A percentile compares a stretch with the other conserved stretches of the same genome.
phyloP scores from a whole-genome alignment of 2,113 vertebrate genomes.

The Chitala chitala region DNA sequence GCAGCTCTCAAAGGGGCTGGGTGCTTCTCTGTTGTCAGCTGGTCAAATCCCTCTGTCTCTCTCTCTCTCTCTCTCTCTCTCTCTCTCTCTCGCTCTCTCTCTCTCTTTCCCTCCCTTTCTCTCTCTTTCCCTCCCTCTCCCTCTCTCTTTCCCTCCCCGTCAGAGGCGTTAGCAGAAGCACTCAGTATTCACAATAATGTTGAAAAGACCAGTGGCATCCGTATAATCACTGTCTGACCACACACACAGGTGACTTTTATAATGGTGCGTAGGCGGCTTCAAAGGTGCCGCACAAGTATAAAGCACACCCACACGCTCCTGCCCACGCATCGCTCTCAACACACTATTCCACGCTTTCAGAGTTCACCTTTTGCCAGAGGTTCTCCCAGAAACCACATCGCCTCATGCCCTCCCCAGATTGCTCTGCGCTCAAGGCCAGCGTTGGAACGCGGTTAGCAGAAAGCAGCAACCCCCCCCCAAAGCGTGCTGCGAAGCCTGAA shows the following conservation, averaged over 20 bases:
- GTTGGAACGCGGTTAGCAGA: slow-evolving; percentile 1
- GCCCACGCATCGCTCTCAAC: neutral
- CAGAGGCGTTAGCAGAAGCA: neutral
- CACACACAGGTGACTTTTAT: slow-evolving; percentile 18
- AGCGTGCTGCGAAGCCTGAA: too few species aligned
- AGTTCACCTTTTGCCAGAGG: neutral
- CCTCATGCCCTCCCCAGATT: neutral
- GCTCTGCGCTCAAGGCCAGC: neutral
- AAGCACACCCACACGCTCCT: neutral
- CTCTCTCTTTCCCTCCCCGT: neutral
- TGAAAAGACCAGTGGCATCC: neutral
- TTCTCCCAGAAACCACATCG: neutral
- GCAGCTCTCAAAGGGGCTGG: slow-evolving; percentile 27
- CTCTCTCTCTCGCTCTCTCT: slow-evolving; percentile 15
- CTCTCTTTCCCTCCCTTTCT: slow-evolving; percentile 20
- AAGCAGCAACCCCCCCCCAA: too few species aligned
- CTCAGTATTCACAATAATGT: slow-evolving; percentile 1
- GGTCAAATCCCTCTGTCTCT: slow-evolving; percentile 26
- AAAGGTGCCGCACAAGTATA: neutral
- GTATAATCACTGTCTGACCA: slow-evolving; percentile 1
- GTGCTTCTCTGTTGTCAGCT: slow-evolving; percentile 24
- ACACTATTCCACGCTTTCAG: neutral
- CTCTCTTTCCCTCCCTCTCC: slow-evolving; percentile 16
- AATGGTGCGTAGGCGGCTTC: neutral
- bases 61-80: slow-evolving; percentile 32